Percentiles rank a stretch among this genome's conserved stretches.
phyloP scores from a whole-genome alignment of 92 coral and sea anemone genomes.

The Metridium senile region DNA sequence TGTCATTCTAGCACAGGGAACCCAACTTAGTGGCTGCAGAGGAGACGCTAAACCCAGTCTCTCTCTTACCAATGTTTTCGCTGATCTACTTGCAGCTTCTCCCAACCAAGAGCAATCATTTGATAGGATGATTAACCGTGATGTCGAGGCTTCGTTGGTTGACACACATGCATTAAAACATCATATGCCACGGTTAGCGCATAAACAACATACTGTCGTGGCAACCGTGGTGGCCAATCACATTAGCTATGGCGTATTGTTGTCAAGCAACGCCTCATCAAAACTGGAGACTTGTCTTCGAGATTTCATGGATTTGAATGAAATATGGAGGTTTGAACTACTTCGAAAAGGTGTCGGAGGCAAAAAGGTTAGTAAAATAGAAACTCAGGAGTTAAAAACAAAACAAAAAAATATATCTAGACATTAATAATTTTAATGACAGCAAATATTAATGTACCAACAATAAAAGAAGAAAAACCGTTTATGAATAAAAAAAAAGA shows the following conservation, averaged over 20 bases:
- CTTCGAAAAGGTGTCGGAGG: conserved; percentile 74
- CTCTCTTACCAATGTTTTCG: not conserved
- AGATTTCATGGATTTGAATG: conserved; percentile 59
- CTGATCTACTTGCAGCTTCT: conserved; percentile 41
- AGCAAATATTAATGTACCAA: too few species aligned
- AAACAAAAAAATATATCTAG: not conserved
- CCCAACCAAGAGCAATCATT: conserved; percentile 59
- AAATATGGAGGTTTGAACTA: conserved; percentile 48
- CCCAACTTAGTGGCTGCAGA: not conserved
- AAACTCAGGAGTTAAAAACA: not conserved
- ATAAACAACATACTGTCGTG: conserved; percentile 66
- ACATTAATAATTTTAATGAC: too few species aligned
- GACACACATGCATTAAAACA: conserved; percentile 83
- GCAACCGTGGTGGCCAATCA: conserved; percentile 67
- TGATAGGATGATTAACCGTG: conserved; percentile 54
- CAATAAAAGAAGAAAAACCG: too few species aligned
- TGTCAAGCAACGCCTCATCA: conserved; percentile 45
- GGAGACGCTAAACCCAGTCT: too few species aligned
- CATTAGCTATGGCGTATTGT: conserved; percentile 72
- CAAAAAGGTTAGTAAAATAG: conserved; percentile 53
- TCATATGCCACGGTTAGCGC: conserved; percentile 46
- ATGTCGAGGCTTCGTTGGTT: conserved; percentile 78
- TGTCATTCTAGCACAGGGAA: not conserved
- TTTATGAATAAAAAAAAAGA: too few species aligned
- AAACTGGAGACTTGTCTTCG: conserved; percentile 57